phyloP scores from a whole-genome alignment of 2,888 invertebrate species.

The Trimorus sp. region DNA sequence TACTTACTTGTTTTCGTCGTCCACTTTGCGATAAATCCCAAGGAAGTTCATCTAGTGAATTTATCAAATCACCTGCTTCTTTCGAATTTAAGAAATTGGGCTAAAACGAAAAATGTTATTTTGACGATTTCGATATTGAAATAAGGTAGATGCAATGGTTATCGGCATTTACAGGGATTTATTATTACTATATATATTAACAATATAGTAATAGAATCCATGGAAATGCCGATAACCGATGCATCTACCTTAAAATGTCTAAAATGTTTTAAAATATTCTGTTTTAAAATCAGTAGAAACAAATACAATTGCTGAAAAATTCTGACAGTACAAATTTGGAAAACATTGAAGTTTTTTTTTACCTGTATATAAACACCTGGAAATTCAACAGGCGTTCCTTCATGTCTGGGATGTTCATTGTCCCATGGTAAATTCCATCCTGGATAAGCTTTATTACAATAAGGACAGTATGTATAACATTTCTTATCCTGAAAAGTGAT shows the following conservation, averaged over 20 bases:
- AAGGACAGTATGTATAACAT: conserved; percentile 89
- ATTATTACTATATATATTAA: no score
- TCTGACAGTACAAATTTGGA: no score
- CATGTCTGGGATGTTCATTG: conserved; percentile 87
- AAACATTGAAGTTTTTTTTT: conserved; percentile 59
- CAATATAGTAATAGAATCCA: no score
- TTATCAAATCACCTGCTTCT: conserved; percentile 87
- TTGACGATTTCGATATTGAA: no score
- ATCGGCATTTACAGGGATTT: no score
- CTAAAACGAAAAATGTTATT: conserved; percentile 78
- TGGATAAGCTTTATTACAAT: conserved; percentile 88
- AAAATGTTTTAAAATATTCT: no score
- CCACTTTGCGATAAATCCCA: conserved; percentile 98
- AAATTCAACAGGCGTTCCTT: conserved; percentile 84
- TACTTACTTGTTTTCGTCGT: conserved; percentile 90
- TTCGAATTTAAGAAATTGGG: conserved; percentile 87
- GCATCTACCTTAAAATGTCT: no score
- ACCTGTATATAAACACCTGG: conserved; percentile 86
- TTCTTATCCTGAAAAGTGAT: conserved; percentile 81
- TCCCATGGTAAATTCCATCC: conserved; percentile 87
- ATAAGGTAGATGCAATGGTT: no score
- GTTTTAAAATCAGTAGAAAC: no score
- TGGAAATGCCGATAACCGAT: no score
- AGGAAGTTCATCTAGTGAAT: conserved; percentile 88
- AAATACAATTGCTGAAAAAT: no score